Base-by-base conservation (phyloP, 2,113 vertebrate species). In the Anthoscopus minutus region DNA sequence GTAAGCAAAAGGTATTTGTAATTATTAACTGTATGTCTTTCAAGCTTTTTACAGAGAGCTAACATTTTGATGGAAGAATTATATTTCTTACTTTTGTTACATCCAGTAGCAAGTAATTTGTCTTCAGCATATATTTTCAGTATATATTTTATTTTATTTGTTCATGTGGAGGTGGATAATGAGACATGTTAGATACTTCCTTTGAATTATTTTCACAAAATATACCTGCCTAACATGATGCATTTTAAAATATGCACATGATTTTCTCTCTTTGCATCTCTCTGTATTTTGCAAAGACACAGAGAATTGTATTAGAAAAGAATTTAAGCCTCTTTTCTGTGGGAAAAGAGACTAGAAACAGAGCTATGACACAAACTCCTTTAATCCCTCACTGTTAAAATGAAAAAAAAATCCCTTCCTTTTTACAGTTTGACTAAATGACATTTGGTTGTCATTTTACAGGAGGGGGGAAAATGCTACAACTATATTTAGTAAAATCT, bases 321-420 rank as follows among this genome's bases (percentile, higher is more conserved):
- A 93, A 95, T 96, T 93, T 97, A 85, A 94, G 62, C 89, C 48
- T 81, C 69, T 80, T 82, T 78, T 72, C 64, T 93, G 9, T 84
- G 60, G 76, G 81, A 50, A 95, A 81, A 67, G 86, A 91, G 84
- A 31, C 92, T 79, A 85, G 81, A 91, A 96, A 85, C 56, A 84
- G 74, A 64, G 35, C 80, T 87, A 78, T 28, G 20, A 74, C 45
- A 80, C n/a, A 60, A 97, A 91, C 77, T 93, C 87, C 94, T 86
- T 33, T 89, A 95, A 96, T 97, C 38, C 80, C 58, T 96, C 86
- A n/a, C 53, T 90, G 71, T 48, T 91, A 93, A 97, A 97, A 95
- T 73, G n/a, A 91, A 82, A 92, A 83, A 84, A 50, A 83, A 77
- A 91, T 28, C 35, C 38, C 73, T 95, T 92, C 42, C 40, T 94